Percentiles rank a stretch among this genome's conserved stretches.
These are phyloP conservation scores for Empidonax alnorum DNA, from an alignment of 2,113 vertebrate species.

Conservation along the genomic window DNA sequence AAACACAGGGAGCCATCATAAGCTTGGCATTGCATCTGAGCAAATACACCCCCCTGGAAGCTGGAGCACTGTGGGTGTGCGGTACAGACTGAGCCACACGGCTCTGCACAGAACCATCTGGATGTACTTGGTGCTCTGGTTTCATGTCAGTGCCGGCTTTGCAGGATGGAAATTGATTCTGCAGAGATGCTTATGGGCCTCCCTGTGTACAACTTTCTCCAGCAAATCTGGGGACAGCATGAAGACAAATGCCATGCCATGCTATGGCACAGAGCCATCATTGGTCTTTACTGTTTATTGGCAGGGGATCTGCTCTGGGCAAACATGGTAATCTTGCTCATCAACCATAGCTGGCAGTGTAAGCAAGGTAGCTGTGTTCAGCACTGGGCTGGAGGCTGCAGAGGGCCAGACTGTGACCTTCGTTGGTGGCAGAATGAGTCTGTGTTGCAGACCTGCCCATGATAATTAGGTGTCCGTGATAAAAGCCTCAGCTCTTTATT, in stretches of 20 bases:
- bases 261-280: neutral
- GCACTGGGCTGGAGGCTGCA: neutral
- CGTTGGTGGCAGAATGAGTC: neutral
- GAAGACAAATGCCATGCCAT: neutral
- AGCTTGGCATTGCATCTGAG: neutral
- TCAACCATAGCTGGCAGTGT: neutral
- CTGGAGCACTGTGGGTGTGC: neutral
- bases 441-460: neutral
- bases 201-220: neutral
- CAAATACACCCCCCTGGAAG: neutral
- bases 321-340: neutral
- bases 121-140: rapidly evolving
- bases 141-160: neutral
- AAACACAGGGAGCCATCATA: neutral
- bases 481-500: neutral
- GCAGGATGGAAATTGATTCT: neutral
- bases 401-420: neutral
- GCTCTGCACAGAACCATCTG: neutral
- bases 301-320: neutral
- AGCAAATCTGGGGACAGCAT: neutral
- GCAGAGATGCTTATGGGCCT: neutral
- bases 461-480: neutral
- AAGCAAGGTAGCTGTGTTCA: neutral
- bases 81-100: neutral
- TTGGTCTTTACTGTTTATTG: neutral